Conservation (phyloP, 2,113 vertebrate species). For the Poecilia latipinna region DNA sequence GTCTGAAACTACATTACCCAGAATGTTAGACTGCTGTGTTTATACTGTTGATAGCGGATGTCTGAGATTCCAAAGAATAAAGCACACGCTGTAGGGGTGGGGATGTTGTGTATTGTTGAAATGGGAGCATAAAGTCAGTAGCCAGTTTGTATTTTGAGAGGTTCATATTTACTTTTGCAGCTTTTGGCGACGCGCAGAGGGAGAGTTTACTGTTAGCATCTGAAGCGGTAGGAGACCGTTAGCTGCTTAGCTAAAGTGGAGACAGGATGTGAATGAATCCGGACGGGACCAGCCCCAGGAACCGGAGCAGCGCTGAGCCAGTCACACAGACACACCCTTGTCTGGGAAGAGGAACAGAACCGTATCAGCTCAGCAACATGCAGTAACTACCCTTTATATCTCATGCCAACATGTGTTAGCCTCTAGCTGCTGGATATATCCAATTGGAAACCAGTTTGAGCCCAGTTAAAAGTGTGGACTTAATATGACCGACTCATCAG, state of each 20-base stretch:
- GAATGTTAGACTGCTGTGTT: slow-evolving; percentile 26
- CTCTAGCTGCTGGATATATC: background rate
- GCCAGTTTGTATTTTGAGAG: background rate
- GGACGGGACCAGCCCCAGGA: slow-evolving; percentile 56
- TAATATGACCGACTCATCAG: slow-evolving; percentile 62
- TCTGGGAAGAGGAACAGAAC: slow-evolving; percentile 24
- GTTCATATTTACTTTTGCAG: background rate
- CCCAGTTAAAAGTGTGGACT: slow-evolving; percentile 15
- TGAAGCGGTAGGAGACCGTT: slow-evolving; percentile 10
- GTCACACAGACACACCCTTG: slow-evolving; percentile 73
- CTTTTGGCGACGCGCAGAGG: background rate
- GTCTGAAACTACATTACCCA: slow-evolving; percentile 72
- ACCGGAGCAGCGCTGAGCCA: slow-evolving; percentile 24
- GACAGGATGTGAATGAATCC: slow-evolving; percentile 50
- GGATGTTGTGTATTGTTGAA: background rate
- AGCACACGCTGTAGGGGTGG: slow-evolving; percentile 25
- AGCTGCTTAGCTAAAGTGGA: slow-evolving; percentile 39
- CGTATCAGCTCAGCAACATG: background rate
- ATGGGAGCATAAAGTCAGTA: background rate
- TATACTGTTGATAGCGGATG: slow-evolving; percentile 37
- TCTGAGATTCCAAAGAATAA: slow-evolving; percentile 41
- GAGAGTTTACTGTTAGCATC: slow-evolving; percentile 2
- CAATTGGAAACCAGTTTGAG: slow-evolving; percentile 7
- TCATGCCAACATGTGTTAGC: background rate
- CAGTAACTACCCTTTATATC: background rate